Base-by-base conservation (phyloP, 2,113 vertebrate species). In the Aspiorhynchus laticeps region DNA sequence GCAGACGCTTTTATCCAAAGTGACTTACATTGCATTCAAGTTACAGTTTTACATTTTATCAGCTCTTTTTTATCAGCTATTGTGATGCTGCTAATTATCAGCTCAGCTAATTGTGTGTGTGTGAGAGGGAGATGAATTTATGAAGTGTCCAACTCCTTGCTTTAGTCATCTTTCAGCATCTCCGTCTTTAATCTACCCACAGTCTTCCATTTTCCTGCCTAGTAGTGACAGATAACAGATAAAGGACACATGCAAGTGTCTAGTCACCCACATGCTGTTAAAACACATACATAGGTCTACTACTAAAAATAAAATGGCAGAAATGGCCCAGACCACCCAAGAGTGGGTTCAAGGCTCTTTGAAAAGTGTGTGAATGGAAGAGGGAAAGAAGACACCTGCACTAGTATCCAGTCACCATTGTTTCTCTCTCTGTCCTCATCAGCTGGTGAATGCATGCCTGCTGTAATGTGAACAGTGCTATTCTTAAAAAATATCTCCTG, bases 341-440 rank as follows among this genome's bases (percentile, higher is more conserved):
- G 26, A 51, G 46, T 59, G 9, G 31, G 15, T 77, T 1, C 41
- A 76, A 46, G 7, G 43, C 7, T 26, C n/a, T 5, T 56, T 53
- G 28, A 24, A 51, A 17, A 77, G 26, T 9, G 26, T 28, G 6
- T 12, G 8, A 56, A 36, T 61, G 21, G 15, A 24, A 61, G 0
- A 63, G n/a, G 36, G 79, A 81, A 43, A 63, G 14, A 43, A 43
- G 7, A 81, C 79, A 81, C 24, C 79, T 80, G 38, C 38, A 74
- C 24, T n/a, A n/a, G 28, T 61, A 61, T 80, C 33, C 5, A 38
- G 12, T 80, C 53, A 61, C 33, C 53, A 38, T 28, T 14, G 28
- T 12, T 79, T 79, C 51, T 8, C 41, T 79, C 51, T 8, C 41
- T n/a, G n/a, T 33, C 26, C 56, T 28, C 74, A 85, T 51, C 59